These are phyloP conservation scores for Eupeodes luniger DNA, from an alignment of 2,888 invertebrate species.

Conservation along the genomic window DNA sequence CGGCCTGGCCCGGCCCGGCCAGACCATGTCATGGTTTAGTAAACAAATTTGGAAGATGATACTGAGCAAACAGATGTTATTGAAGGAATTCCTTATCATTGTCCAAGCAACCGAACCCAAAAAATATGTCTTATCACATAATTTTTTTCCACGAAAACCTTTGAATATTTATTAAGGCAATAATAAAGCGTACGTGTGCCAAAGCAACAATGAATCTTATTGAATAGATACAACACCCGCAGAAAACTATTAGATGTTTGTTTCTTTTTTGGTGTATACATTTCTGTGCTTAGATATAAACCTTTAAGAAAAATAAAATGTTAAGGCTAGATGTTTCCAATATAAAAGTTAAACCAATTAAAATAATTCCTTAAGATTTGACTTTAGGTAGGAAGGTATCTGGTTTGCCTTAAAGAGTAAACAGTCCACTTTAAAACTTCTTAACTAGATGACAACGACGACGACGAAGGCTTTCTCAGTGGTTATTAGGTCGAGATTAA, in stretches of 20 bases:
- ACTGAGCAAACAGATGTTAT: conserved; percentile 52
- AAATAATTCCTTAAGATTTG: conserved; percentile 20
- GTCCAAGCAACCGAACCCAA: conserved; percentile 45
- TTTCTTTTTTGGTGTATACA: background rate
- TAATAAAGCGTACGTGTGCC: conserved; percentile 61
- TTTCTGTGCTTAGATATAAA: too few relatives aligned
- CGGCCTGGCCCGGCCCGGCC: background rate
- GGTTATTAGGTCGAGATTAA: conserved; percentile 67
- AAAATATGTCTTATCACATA: conserved; percentile 54
- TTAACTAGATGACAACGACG: conserved; percentile 7
- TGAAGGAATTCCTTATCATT: conserved; percentile 57
- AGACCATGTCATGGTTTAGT: conserved; percentile 37
- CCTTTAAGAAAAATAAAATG: conserved; percentile 13
- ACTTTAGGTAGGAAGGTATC: background rate
- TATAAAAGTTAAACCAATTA: conserved; percentile 57
- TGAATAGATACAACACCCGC: conserved; percentile 20
- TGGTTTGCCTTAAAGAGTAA: background rate
- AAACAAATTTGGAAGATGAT: conserved; percentile 60
- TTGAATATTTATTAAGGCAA: conserved; percentile 35
- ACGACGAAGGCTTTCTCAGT: conserved; percentile 6
- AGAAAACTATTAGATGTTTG: conserved; percentile 26
- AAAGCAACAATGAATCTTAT: conserved; percentile 57
- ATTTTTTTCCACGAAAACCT: conserved; percentile 57
- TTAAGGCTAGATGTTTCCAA: conserved; percentile 17
- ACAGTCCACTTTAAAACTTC: conserved; percentile 10